Evolutionary conservation across 2,888 invertebrate genomes (phyloP), one percentile per base, ranked within the genome.

Genomic region (Torymus tubicola): DNA sequence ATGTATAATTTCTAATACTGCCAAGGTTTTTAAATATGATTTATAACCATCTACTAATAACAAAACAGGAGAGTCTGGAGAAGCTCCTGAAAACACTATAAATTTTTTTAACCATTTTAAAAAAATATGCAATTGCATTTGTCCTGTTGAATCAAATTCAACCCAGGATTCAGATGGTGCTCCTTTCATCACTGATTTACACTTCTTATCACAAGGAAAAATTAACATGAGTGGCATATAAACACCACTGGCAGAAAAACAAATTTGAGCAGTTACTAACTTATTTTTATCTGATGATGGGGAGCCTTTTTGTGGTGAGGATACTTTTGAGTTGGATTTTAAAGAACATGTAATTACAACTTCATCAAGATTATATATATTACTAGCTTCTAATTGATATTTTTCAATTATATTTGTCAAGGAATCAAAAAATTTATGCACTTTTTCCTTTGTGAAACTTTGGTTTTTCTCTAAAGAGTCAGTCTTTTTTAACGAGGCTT

Each of bases 41-140:
- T 84, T 80, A 79, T 91, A 89, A 2, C 88, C 88, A 84, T 91
- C 89, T 16, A 90, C 80, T 16, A 90, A 81, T 61, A 89, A 78
- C 8, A 90, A 78, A 13, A 87, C 87, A 42, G 88, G 87, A 70
- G 83, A 72, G 10, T 88, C 87, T 81, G 84, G 84, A 11, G 86
- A 81, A 58, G 87, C 84, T 67, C 83, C 83, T 67, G 86, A 63
- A 74, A 87, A 87, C 69, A 83, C 77, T 18, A 90, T 80, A 83
- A 92, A 92, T 85, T 91, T 89, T 65, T 88, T 83, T 78, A 90
- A 88, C 89, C 89, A 90, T 14, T 77, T 82, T 2, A 85, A 68
- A 64, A 80, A 79, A 53, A 80, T 72, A 13, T 75, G 58, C 11
- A 64, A 42, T n/a, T 80, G 67, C 24, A 80, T 67, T 74, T 74